Percentiles rank a stretch among this genome's conserved stretches.
Evolutionary conservation across 2,888 invertebrate species (phyloP).

Genomic region (Caenorhabditis virilis): DNA sequence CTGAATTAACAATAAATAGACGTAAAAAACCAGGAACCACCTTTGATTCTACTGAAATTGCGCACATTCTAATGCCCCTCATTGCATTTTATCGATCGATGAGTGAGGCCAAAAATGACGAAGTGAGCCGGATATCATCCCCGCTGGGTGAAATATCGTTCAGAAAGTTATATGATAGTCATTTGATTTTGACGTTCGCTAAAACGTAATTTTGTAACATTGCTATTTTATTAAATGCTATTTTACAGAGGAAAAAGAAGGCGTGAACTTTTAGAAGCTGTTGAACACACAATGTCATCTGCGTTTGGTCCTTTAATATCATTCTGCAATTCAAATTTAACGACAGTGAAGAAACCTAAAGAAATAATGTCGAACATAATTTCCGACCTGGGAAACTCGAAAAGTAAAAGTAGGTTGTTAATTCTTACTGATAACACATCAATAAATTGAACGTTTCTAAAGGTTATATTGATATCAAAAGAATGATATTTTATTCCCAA

Average conservation of each 20-base stretch:
- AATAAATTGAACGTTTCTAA: too few species aligned
- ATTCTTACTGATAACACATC: too few species aligned
- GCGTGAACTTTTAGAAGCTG: conserved; percentile 14
- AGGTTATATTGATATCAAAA: conserved; percentile 22
- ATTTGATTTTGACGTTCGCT: conserved; percentile 28
- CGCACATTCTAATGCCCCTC: conserved; percentile 29
- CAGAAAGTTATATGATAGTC: conserved; percentile 18
- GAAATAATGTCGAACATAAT: conserved; percentile 3
- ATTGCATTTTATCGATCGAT: conserved; percentile 24
- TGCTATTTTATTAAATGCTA: not conserved
- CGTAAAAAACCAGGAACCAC: conserved; percentile 9
- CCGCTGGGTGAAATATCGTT: conserved; percentile 23
- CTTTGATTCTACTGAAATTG: conserved; percentile 29
- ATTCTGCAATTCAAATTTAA: conserved; percentile 34
- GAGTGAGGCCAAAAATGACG: conserved; percentile 23
- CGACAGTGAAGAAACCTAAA: conserved; percentile 25
- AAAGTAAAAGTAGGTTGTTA: conserved; percentile 8
- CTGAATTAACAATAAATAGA: conserved; percentile 5
- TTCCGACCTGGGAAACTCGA: conserved; percentile 4
- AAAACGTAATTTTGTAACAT: conserved; percentile 13
- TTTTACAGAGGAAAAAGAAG: conserved; percentile 20
- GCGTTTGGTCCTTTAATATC: conserved; percentile 30
- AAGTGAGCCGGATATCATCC: conserved; percentile 20
- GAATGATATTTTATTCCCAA: conserved; percentile 20
- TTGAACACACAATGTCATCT: conserved; percentile 24